These are phyloP conservation scores for Lasioglossum calceatum DNA, from an alignment of 2,888 invertebrate species.

Conservation along the genomic window DNA sequence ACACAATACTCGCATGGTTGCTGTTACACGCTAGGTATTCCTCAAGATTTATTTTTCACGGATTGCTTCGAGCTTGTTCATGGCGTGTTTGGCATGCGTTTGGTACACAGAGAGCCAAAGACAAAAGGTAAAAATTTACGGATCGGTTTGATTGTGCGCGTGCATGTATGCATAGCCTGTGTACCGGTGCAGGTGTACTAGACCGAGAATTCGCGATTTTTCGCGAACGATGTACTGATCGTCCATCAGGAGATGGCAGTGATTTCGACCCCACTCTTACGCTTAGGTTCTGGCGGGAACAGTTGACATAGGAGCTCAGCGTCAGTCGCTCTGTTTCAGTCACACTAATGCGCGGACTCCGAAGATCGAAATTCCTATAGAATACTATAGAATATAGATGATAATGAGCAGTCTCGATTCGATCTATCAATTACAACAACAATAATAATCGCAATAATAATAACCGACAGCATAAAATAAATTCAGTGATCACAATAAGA, in stretches of 20 bases:
- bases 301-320: too few relatives aligned
- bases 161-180: slow-evolving; percentile 41
- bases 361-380: slow-evolving; percentile 39
- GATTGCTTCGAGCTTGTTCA: slow-evolving; percentile 28
- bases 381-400: not conserved
- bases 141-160: slow-evolving; percentile 60
- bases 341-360: not conserved
- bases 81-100: slow-evolving; percentile 30
- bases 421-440: slow-evolving; percentile 29
- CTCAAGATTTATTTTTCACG: slow-evolving; percentile 60
- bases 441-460: slow-evolving; percentile 39
- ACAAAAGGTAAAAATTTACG: slow-evolving; percentile 23
- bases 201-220: not conserved
- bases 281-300: too few relatives aligned
- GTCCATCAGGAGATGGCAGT: too few relatives aligned
- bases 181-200: slow-evolving; percentile 14
- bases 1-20: slow-evolving; percentile 48
- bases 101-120: slow-evolving; percentile 60
- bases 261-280: too few relatives aligned
- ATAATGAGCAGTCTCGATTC: slow-evolving; percentile 20
- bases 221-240: not conserved
- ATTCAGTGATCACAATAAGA: slow-evolving; percentile 54
- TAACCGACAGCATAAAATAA: slow-evolving; percentile 42
- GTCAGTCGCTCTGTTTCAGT: too few relatives aligned
- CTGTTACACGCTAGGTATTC: slow-evolving; percentile 44